Percentiles rank a stretch among this genome's conserved stretches.
phyloP scores from a whole-genome alignment of 2,888 invertebrate species.

The Pachymerium ferrugineum region DNA sequence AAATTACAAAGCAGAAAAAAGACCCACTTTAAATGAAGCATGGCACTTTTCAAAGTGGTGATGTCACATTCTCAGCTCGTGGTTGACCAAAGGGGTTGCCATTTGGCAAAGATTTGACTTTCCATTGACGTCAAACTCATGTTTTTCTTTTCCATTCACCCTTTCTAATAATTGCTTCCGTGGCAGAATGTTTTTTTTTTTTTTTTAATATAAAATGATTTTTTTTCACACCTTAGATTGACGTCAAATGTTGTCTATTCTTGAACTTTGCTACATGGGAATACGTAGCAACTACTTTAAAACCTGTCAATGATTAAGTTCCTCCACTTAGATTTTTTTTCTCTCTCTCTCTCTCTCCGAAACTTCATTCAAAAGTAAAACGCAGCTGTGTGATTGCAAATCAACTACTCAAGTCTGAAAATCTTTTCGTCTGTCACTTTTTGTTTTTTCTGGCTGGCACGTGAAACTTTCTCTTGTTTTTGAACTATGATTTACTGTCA shows the following conservation, averaged over 20 bases:
- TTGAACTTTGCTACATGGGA: no score
- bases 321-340: no score
- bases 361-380: not conserved
- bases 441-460: not conserved
- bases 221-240: not conserved
- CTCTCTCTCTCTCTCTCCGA: no score
- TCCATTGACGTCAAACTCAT: not conserved
- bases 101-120: not conserved
- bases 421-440: not conserved
- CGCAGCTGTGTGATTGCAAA: not conserved
- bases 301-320: no score
- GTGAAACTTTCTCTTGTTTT: not conserved
- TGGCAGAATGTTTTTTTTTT: not conserved
- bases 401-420: not conserved
- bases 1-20: not conserved
- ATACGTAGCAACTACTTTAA: no score
- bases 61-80: not conserved
- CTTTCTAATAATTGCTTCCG: not conserved
- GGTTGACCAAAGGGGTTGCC: not conserved
- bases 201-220: not conserved
- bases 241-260: no score
- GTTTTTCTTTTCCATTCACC: not conserved
- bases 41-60: not conserved
- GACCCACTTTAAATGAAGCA: not conserved
- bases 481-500: not conserved